Percentiles rank a stretch among this genome's conserved stretches.
These are phyloP conservation scores for Phrynocephalus vlangalii DNA, from an alignment of 2,797 vertebrate species.

Conservation along the genomic window DNA sequence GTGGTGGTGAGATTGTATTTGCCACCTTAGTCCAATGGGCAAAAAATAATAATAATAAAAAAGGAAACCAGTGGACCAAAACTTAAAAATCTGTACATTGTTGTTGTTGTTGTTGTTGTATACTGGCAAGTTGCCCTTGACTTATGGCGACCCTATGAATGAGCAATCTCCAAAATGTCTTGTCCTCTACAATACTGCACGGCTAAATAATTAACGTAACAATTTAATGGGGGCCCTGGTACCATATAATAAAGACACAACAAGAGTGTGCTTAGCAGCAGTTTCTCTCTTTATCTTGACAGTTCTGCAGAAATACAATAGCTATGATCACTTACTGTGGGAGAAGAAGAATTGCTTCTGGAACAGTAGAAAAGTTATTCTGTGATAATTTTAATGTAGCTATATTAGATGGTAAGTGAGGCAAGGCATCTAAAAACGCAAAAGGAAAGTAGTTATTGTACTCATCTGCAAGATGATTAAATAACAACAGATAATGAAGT, in stretches of 20 bases:
- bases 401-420: conserved; percentile 85
- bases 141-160: too few relatives aligned
- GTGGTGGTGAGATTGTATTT: too few relatives aligned
- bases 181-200: too few relatives aligned
- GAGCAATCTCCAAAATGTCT: too few relatives aligned
- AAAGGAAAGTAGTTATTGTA: conserved; percentile 18
- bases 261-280: background rate
- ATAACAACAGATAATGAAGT: background rate
- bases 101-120: too few relatives aligned
- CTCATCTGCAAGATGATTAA: background rate
- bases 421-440: conserved; percentile 81
- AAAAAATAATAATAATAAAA: too few relatives aligned
- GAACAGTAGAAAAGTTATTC: conserved; percentile 85
- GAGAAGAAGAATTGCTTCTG: conserved; percentile 85
- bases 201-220: too few relatives aligned
- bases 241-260: background rate
- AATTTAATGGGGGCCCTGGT: too few relatives aligned
- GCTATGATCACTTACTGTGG: conserved; percentile 85
- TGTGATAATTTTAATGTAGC: conserved; percentile 89
- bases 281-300: background rate
- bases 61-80: too few relatives aligned
- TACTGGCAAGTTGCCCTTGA: too few relatives aligned
- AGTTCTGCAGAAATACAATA: background rate
- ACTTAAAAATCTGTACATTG: too few relatives aligned
- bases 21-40: too few relatives aligned